phyloP scores from a whole-genome alignment of 2,888 invertebrate genomes.

The Orthosia cruda region DNA sequence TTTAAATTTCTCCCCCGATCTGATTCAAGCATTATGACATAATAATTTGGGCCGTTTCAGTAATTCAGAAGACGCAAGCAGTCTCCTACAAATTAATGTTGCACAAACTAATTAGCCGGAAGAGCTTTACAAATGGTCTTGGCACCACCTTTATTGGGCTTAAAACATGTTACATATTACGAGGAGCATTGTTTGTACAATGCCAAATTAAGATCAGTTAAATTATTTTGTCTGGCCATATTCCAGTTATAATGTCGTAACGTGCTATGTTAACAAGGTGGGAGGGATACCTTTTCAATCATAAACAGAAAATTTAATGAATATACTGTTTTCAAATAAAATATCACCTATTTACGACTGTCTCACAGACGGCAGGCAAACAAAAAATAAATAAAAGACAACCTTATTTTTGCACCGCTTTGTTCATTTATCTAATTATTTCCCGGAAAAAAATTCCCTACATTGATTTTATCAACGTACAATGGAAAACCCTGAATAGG shows the following conservation, averaged over 20 bases:
- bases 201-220: slow-evolving; percentile 41
- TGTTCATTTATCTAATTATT: slow-evolving; percentile 20
- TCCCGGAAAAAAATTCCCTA: neutral
- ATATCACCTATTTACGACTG: neutral
- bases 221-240: slow-evolving; percentile 7
- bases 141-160: slow-evolving; percentile 61
- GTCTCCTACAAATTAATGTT: slow-evolving; percentile 68
- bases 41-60: slow-evolving; percentile 65
- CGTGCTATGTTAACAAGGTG: neutral
- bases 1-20: slow-evolving; percentile 47
- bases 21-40: slow-evolving; percentile 57
- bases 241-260: neutral
- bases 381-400: neutral
- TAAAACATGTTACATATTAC: slow-evolving; percentile 41
- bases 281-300: slow-evolving; percentile 1
- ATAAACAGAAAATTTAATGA: neutral
- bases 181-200: slow-evolving; percentile 32
- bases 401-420: neutral
- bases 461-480: slow-evolving; percentile 32
- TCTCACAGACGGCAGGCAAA: neutral
- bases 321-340: neutral
- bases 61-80: slow-evolving; percentile 63
- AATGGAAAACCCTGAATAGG: slow-evolving; percentile 36
- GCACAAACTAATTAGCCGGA: slow-evolving; percentile 69
- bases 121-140: slow-evolving; percentile 70